A percentile compares a stretch with the other conserved stretches of the same genome.
phyloP scores from a whole-genome alignment of 2,113 vertebrate species.

The Chamaea fasciata region DNA sequence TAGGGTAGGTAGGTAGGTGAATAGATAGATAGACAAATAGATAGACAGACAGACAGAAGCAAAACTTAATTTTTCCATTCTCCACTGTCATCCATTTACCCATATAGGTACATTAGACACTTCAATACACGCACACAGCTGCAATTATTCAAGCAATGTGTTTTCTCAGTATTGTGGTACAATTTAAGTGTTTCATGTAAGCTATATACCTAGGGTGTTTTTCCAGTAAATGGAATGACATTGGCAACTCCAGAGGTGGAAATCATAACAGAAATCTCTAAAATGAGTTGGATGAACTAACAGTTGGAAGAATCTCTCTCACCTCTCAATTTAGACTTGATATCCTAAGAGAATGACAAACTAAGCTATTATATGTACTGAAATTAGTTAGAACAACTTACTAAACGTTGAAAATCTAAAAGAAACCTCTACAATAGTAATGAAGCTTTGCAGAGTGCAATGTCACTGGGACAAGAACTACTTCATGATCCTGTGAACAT shows the following conservation, averaged over 20 bases:
- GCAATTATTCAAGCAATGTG: not conserved
- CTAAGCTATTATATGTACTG: not conserved
- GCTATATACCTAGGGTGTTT: not conserved
- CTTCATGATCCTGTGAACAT: not conserved
- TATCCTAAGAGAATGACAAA: not conserved
- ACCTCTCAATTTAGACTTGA: not conserved
- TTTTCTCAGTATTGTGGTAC: not conserved
- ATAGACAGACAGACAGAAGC: not conserved
- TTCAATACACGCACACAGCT: not conserved
- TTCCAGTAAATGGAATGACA: not conserved
- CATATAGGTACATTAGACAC: fast-evolving
- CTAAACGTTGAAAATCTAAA: not conserved
- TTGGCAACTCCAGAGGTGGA: not conserved
- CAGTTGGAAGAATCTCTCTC: not conserved
- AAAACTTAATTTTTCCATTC: not conserved
- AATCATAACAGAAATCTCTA: not conserved
- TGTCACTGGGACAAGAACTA: not conserved
- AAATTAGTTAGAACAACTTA: not conserved
- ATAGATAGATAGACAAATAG: not conserved
- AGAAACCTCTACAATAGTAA: not conserved
- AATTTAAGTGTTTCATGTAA: not conserved
- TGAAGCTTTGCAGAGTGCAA: not conserved
- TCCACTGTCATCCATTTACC: not conserved
- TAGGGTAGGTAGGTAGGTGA: not conserved
- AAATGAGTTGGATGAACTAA: not conserved